Conservation (phyloP, 2,888 invertebrate genomes). For the Gastracanthus pulcherrimus region DNA sequence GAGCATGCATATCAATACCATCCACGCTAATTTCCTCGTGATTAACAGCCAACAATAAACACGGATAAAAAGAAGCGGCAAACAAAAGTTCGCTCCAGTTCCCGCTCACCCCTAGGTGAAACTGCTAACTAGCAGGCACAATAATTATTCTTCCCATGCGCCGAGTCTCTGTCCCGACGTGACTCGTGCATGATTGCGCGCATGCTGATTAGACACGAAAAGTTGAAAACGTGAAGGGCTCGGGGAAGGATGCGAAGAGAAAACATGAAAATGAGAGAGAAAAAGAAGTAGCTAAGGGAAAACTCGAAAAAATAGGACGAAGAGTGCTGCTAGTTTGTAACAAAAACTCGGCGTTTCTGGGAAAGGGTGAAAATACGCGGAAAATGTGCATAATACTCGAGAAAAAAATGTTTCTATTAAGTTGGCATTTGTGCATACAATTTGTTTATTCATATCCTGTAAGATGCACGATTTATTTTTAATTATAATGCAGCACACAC, state of each 20-base stretch:
- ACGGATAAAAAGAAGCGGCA: not conserved
- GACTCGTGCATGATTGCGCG: slow-evolving; percentile 38
- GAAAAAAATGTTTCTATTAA: too few species aligned
- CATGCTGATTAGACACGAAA: slow-evolving; percentile 51
- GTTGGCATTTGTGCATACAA: too few species aligned
- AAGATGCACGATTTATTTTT: too few species aligned
- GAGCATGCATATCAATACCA: not conserved
- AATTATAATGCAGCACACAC: too few species aligned
- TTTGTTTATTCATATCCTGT: too few species aligned
- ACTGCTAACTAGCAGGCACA: slow-evolving; percentile 30
- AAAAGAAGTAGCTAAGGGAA: not conserved
- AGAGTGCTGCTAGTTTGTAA: not conserved
- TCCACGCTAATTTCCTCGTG: not conserved
- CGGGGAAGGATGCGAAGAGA: not conserved
- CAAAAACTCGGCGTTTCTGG: not conserved
- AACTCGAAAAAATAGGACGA: not conserved
- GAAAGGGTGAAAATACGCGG: not conserved
- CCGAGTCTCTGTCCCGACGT: slow-evolving; percentile 23
- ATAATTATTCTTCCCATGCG: slow-evolving; percentile 40
- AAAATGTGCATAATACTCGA: not conserved
- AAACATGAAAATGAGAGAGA: not conserved
- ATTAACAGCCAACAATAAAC: not conserved
- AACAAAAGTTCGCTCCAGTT: not conserved
- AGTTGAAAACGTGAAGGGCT: slow-evolving; percentile 1
- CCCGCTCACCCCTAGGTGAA: not conserved